These are phyloP conservation scores for Protaetia brevitarsis DNA, from an alignment of 1,140 invertebrate species.

Conservation along the genomic window DNA sequence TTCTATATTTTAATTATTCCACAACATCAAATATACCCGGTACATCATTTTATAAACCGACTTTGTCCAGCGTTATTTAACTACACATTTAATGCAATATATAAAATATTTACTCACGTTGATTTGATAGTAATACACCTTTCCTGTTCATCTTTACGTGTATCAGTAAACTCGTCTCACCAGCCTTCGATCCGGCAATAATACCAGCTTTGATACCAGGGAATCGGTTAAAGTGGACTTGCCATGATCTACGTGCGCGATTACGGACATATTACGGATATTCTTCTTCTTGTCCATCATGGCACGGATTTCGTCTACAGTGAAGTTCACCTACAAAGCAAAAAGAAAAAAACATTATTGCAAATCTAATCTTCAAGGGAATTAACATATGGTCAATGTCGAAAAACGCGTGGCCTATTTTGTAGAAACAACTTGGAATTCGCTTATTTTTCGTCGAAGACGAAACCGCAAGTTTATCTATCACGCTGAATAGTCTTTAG, in stretches of 20 bases:
- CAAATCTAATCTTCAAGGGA: too few relatives aligned
- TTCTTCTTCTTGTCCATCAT: slow-evolving; percentile 99
- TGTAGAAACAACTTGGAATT: too few relatives aligned
- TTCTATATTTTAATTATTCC: too few relatives aligned
- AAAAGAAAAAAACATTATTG: slow-evolving; percentile 27
- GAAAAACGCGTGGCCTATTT: too few relatives aligned
- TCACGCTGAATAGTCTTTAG: too few relatives aligned
- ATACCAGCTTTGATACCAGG: slow-evolving; percentile 99
- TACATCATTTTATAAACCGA: too few relatives aligned
- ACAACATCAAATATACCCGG: too few relatives aligned
- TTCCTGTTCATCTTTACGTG: slow-evolving; percentile 99
- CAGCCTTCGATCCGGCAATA: slow-evolving; percentile 96
- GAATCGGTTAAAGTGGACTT: slow-evolving; percentile 99
- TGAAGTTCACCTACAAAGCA: slow-evolving; percentile 97
- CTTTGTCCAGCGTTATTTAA: not conserved
- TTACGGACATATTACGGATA: slow-evolving; percentile 99
- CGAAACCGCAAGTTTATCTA: too few relatives aligned
- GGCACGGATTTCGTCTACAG: slow-evolving; percentile 97
- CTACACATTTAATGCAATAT: not conserved
- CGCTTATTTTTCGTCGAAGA: too few relatives aligned
- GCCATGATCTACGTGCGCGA: slow-evolving; percentile 99
- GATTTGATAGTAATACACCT: slow-evolving; percentile 99
- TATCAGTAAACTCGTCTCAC: slow-evolving; percentile 99
- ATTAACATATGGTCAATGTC: too few relatives aligned
- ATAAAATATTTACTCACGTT: slow-evolving; percentile 70